phyloP scores from a whole-genome alignment of 2,888 invertebrate species.

The Cacoxenus indagator region DNA sequence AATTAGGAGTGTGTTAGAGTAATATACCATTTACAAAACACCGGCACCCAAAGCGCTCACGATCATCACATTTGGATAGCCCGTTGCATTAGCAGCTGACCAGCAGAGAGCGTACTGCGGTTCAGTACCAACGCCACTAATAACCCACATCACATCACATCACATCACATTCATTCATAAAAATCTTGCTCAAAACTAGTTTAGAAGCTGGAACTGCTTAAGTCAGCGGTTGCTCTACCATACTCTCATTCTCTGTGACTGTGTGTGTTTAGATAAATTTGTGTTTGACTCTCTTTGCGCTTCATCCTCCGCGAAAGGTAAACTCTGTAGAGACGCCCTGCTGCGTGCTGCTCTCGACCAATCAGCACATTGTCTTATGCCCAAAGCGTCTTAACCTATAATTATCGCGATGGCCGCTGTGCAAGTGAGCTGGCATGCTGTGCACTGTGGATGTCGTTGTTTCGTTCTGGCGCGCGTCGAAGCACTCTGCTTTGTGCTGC shows the following conservation, averaged over 20 bases:
- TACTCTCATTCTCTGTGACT: conserved; percentile 14
- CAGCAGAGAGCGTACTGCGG: background rate
- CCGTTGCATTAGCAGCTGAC: background rate
- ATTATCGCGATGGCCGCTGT: conserved; percentile 69
- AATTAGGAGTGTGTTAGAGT: background rate
- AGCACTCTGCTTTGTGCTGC: conserved; percentile 2
- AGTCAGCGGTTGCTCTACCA: background rate
- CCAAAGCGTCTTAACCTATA: conserved; percentile 58
- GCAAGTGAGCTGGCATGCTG: conserved; percentile 39
- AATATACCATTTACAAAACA: background rate
- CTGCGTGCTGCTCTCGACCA: conserved; percentile 51
- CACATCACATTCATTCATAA: conserved; percentile 13
- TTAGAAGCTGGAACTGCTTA: background rate
- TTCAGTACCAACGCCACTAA: background rate
- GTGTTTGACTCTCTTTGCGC: conserved; percentile 31
- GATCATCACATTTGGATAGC: background rate
- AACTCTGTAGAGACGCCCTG: conserved; percentile 49
- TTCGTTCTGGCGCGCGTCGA: conserved; percentile 12
- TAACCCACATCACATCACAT: background rate
- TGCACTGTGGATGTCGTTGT: conserved; percentile 29
- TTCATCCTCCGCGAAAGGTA: background rate
- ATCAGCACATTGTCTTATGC: conserved; percentile 49
- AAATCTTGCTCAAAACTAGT: conserved; percentile 17
- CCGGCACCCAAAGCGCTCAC: too few species aligned
- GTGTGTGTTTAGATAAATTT: conserved; percentile 46